A percentile compares a stretch with the other conserved stretches of the same genome.
phyloP scores from a whole-genome alignment of 2,797 vertebrate species.

The Sparidentex hasta region DNA sequence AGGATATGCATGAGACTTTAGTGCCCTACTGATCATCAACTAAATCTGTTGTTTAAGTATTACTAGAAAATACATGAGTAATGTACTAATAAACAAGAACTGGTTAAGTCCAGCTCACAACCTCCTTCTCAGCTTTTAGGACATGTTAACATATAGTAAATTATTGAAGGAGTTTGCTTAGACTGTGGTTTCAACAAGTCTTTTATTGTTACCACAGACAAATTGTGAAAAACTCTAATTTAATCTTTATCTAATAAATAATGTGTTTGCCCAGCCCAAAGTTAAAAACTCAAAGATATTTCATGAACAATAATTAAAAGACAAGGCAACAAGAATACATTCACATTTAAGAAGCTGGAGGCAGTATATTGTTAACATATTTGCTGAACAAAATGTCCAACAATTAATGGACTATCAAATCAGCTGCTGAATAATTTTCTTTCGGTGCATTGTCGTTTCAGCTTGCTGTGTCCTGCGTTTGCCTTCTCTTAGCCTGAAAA shows the following conservation, averaged over 20 bases:
- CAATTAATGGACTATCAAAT: neutral
- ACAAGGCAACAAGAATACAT: neutral
- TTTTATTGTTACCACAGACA: too few species aligned
- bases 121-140: neutral
- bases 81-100: neutral
- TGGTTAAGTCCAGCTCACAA: neutral
- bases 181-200: too few species aligned
- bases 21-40: neutral
- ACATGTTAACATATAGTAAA: neutral
- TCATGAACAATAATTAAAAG: neutral
- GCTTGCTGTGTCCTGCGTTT: neutral
- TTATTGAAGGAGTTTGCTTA: neutral
- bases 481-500: neutral
- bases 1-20: conserved; percentile 20
- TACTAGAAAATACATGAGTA: conserved; percentile 3
- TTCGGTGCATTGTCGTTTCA: neutral
- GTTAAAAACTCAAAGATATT: neutral
- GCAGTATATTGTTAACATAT: neutral
- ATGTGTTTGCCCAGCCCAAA: too few species aligned
- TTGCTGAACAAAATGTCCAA: neutral
- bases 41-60: neutral
- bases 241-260: too few species aligned
- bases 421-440: neutral
- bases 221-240: too few species aligned
- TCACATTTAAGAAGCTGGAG: too few species aligned